Evolutionary conservation across 2,113 vertebrate genomes (phyloP).

Genomic region (Pterophyllum scalare): DNA sequence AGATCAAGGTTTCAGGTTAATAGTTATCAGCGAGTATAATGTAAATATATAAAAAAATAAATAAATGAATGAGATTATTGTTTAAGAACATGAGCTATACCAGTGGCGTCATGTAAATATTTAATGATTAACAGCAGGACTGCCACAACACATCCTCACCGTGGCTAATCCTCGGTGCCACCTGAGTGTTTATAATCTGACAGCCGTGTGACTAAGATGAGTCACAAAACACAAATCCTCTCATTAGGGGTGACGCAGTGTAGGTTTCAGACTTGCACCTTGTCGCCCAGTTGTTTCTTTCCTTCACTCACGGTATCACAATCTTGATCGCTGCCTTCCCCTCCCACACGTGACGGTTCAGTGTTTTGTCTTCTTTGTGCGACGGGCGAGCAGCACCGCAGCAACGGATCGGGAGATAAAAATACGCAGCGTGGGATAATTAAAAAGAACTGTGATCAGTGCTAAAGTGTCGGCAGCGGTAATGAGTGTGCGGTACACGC

Average conservation of each 20-base stretch:
- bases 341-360: constrained; percentile 31
- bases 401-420: constrained; percentile 44
- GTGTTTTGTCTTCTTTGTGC: constrained; percentile 43
- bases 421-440: constrained; percentile 62
- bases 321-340: constrained; percentile 7
- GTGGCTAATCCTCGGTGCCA: constrained; percentile 25
- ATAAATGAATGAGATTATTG: constrained; percentile 12
- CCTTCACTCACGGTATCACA: constrained; percentile 2
- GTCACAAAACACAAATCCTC: constrained; percentile 44
- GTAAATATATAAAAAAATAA: constrained; percentile 9
- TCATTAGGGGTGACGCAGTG: constrained; percentile 39
- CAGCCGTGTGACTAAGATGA: constrained; percentile 32
- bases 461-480: constrained; percentile 39
- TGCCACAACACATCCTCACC: background rate
- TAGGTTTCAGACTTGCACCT: constrained; percentile 14
- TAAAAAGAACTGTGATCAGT: constrained; percentile 61
- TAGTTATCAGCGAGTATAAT: background rate
- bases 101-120: constrained; percentile 20
- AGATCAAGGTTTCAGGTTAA: constrained; percentile 4
- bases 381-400: constrained; percentile 17
- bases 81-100: background rate
- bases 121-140: constrained; percentile 31
- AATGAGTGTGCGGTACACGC: constrained; percentile 39
- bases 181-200: constrained; percentile 52
- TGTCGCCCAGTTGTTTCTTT: background rate